phyloP scores from a whole-genome alignment of 2,888 invertebrate genomes.

The Cyaniris semiargus region DNA sequence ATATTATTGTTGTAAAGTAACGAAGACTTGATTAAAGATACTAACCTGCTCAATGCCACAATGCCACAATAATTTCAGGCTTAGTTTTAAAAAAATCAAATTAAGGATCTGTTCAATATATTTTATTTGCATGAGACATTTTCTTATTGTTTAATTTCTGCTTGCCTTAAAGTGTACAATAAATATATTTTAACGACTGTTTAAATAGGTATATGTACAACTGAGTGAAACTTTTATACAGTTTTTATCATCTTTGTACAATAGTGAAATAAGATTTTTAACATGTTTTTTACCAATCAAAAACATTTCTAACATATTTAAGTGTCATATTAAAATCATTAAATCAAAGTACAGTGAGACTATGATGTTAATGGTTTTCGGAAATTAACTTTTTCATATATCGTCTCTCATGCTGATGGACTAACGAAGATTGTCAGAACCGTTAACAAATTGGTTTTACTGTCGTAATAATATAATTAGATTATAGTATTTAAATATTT shows the following conservation, averaged over 20 bases:
- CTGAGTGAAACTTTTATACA: neutral
- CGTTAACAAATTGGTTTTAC: neutral
- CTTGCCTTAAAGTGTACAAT: neutral
- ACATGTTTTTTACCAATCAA: neutral
- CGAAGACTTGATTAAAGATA: neutral
- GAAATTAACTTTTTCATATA: neutral
- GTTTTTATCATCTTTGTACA: neutral
- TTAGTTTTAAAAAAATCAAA: neutral
- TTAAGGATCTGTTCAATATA: neutral
- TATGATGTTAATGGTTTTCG: neutral
- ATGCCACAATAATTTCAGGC: neutral
- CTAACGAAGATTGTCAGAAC: neutral
- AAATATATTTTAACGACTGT: neutral
- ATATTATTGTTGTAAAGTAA: neutral
- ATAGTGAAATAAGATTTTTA: slow-evolving; percentile 1
- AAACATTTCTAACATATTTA: neutral
- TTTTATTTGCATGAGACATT: neutral
- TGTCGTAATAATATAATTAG: neutral
- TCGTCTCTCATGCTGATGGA: too few species aligned
- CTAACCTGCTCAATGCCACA: neutral
- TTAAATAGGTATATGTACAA: neutral
- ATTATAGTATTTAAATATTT: slow-evolving; percentile 14
- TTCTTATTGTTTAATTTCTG: neutral
- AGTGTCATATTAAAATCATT: neutral
- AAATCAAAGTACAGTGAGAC: neutral